Base-by-base conservation (phyloP, 2,888 invertebrate genomes). In the Elysia crispata region DNA sequence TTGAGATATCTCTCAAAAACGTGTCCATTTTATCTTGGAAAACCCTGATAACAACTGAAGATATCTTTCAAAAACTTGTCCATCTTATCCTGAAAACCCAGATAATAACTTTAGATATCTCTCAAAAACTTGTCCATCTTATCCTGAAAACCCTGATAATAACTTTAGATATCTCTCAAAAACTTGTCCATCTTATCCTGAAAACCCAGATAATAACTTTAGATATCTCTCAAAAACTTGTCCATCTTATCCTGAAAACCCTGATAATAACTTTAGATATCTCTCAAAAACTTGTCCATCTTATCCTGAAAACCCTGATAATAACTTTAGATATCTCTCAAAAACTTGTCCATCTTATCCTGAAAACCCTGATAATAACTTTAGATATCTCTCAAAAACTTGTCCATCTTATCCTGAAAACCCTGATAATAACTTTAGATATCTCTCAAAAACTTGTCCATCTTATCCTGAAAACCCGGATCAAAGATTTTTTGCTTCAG, bases 31-130 rank as follows among this genome's bases (percentile, higher is more conserved):
- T 54, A 1, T 62, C 62, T 50, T 78, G 78, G n/a, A 50, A 78
- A 78, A 25, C 62, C 64, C 0, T 23, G 54, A 18, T n/a, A 33
- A 6, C 0, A 74, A 30, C 8, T 54, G 41, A 49, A 78, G 72
- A 78, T 78, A 57, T 79, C 79, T 41, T 66, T 60, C 20, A 79
- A 74, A 31, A 62, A 79, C 31, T 66, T 74, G 67, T 79, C 74
- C 57, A 79, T 79, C 20, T 74, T 57, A 6, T 64, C 64, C 33
- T 79, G 79, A 54, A 79, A 79, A 30, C 64, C 66, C 1, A 74
- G 49, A 23, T 79, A 23, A 13, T 74, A 33, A 33, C 73, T 57
- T 54, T 79, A n/a, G n/a, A n/a, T n/a, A n/a, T n/a, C n/a, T n/a
- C n/a, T n/a, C n/a, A n/a, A n/a, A n/a, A n/a, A n/a, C n/a, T n/a